phyloP scores from a whole-genome alignment of 1,140 invertebrate genomes.

The Ephestia elutella region DNA sequence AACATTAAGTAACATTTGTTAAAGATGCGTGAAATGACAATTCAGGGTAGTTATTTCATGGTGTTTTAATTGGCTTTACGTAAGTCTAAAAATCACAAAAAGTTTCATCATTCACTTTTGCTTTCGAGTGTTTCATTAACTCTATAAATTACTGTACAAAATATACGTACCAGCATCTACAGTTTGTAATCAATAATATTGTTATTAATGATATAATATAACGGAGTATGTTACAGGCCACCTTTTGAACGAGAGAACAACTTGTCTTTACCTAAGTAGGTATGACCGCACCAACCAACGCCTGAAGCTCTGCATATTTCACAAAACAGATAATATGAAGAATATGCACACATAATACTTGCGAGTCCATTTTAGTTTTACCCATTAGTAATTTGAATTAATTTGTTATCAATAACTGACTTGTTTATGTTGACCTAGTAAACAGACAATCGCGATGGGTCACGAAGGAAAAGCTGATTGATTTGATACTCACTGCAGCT shows the following conservation, averaged over 20 bases:
- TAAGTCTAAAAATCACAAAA: not conserved
- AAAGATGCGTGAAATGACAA: conserved; percentile 26
- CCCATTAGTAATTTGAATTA: no score
- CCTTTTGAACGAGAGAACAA: conserved; percentile 11
- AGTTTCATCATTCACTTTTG: not conserved
- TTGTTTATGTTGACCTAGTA: no score
- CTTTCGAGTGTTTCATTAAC: not conserved
- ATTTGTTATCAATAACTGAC: no score
- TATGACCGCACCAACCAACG: not conserved
- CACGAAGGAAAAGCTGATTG: no score
- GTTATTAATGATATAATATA: conserved; percentile 2
- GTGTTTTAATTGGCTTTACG: conserved; percentile 9
- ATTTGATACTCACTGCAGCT: no score
- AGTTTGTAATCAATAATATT: no score
- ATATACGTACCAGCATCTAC: not conserved
- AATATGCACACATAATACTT: no score
- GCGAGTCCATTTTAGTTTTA: no score
- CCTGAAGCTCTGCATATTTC: not conserved
- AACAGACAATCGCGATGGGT: no score
- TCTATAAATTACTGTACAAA: not conserved
- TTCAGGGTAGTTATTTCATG: conserved; percentile 24
- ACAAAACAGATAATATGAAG: not conserved
- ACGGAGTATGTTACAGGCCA: conserved; percentile 53
- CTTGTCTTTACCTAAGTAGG: not conserved
- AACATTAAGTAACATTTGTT: not conserved